Percentiles rank a stretch among this genome's conserved stretches.
phyloP scores from a whole-genome alignment of 2,113 vertebrate genomes.

The Strix aluco region DNA sequence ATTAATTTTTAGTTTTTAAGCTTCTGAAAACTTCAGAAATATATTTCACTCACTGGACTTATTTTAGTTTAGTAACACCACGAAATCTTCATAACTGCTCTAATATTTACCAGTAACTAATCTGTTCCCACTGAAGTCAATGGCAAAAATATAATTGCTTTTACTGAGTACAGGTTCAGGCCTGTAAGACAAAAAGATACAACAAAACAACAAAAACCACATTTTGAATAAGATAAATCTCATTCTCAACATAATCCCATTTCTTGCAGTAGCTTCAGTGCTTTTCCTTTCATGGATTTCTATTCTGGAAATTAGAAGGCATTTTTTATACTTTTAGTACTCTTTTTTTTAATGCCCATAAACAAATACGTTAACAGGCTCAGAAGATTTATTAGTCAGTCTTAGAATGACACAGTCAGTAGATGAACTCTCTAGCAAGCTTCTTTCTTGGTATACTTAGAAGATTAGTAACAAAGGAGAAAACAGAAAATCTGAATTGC shows the following conservation, averaged over 20 bases:
- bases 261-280: neutral
- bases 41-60: neutral
- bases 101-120: neutral
- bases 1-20: neutral
- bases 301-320: neutral
- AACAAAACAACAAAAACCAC: neutral
- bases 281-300: neutral
- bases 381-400: slow-evolving; percentile 9
- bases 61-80: neutral
- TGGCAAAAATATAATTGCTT: neutral
- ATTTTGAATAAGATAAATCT: neutral
- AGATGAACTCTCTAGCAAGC: slow-evolving; percentile 1
- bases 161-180: neutral
- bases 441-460: slow-evolving; percentile 14
- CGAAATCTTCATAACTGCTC: neutral
- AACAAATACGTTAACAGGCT: neutral
- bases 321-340: neutral
- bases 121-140: neutral
- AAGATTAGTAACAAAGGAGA: slow-evolving; percentile 19
- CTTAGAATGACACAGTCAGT: neutral
- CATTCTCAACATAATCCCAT: neutral
- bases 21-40: neutral
- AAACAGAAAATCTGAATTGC: slow-evolving; percentile 4
- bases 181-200: neutral
- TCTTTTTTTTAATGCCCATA: neutral